Evolutionary conservation across 1,140 invertebrate genomes (phyloP).

Genomic region (Zaprionus davidi): DNA sequence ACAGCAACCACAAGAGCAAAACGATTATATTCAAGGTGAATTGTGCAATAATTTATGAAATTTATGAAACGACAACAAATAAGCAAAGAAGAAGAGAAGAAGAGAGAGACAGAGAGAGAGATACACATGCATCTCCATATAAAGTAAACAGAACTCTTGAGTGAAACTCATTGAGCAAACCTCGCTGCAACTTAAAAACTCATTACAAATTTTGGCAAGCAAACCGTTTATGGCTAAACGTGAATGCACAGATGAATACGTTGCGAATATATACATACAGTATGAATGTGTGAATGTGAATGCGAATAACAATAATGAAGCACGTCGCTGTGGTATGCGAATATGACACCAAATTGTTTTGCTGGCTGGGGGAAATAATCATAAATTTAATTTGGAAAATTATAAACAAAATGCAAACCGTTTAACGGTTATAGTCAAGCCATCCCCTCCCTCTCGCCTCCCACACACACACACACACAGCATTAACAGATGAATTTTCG

Average conservation of each 20-base stretch:
- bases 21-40: slow-evolving; percentile 60
- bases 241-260: background rate
- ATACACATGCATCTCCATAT: too few relatives aligned
- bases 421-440: slow-evolving; percentile 9
- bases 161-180: background rate
- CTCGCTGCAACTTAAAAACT: slow-evolving; percentile 20
- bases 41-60: slow-evolving; percentile 78
- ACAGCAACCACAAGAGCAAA: slow-evolving; percentile 30
- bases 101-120: too few relatives aligned
- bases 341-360: slow-evolving; percentile 28
- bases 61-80: slow-evolving; percentile 66
- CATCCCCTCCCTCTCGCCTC: background rate
- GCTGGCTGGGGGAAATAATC: slow-evolving; percentile 27
- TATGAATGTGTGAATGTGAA: background rate
- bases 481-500: background rate
- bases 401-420: slow-evolving; percentile 33
- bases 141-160: background rate
- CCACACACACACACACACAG: background rate
- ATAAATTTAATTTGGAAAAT: slow-evolving; percentile 30
- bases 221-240: slow-evolving; percentile 14
- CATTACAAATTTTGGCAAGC: slow-evolving; percentile 23
- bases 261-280: background rate
- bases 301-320: slow-evolving; percentile 3
- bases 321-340: slow-evolving; percentile 10
- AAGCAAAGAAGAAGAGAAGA: slow-evolving; percentile 33